Evolutionary conservation across 1,140 invertebrate species (phyloP), one percentile per base, ranked within the genome.

Genomic region (Cotesia glomerata): DNA sequence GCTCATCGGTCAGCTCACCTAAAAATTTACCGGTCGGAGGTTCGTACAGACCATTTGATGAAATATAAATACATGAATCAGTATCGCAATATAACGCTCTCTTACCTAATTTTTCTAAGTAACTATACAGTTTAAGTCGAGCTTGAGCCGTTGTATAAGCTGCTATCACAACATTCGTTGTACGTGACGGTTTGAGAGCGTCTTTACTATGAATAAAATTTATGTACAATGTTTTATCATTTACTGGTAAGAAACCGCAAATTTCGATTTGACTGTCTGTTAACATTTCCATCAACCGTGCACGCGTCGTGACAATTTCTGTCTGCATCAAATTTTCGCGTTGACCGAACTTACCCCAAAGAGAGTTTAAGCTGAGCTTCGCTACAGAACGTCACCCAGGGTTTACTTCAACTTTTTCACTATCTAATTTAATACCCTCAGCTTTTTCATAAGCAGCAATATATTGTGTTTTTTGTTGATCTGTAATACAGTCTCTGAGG

Each of bases 51-150:
- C 66, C 51, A 2, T 18, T n/a, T 16, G 51, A 74, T 7, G 72
- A 62, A 3, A 77, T 26, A 64, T 79, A 85, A 39, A 84, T 78
- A 18, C 82, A 59, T 14, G 69, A 76, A 74, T 88, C 87, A 3
- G 86, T 88, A 72, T 88, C 87, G 35, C 76, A 83, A 72, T 88
- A 88, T 3, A 87, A 63, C 3, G 81, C 81, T 36, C 78, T 61
- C 1, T 75, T 51, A 16, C 74, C 77, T 11, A 88, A 59, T 36
- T 74, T 67, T 75, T 85, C 77, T 11, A 88, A 67, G 63, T 81
- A 79, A 14, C 68, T 62, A 67, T 86, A 87, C 2, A 88, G 76
- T 73, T 84, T 79, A 7, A 88, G 67, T 2, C 86, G 52, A 8
- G 84, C 86, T 63, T 83, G 81, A 9, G 82, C 79, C 1, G 86